Evolutionary conservation across 2,113 vertebrate species (phyloP), one percentile per base, ranked within the genome.

Genomic region (Anguilla rostrata): DNA sequence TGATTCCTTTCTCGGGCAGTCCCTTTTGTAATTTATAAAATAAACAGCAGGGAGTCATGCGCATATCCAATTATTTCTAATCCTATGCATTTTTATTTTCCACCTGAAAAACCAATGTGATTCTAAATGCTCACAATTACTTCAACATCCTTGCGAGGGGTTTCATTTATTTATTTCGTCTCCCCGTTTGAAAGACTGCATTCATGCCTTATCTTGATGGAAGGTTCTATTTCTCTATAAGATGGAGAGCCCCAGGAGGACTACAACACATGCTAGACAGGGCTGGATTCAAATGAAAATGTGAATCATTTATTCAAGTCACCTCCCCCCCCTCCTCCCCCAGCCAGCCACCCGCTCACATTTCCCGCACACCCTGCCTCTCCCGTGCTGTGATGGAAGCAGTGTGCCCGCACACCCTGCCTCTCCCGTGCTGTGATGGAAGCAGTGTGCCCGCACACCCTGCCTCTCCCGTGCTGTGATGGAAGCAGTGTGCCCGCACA

Each of bases 241-340:
- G 71, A 75, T 34, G 11, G 20, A 66, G 60, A 75, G 9, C n/a
- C 9, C 71, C 26, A 12, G 26, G 26, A 75, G 71, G 71, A 26
- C 26, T 29, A 75, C n/a, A 34, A n/a, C 71, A 29, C 71, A 29
- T 34, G 9, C 71, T 7, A 14, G n/a, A 5, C 26, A n/a, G 57
- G 22, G 26, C 6, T 22, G n/a, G 49, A 57, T 80, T 12, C n/a
- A 57, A 85, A 57, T 79, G 26, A 79, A 66, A 85, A 15, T 80
- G 46, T 78, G n/a, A 84, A 49, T 79, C 29, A 57, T 85, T 57
- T 57, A 22, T 57, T 85, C 29, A 85, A 18, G 75, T 85, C 41
- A 29, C 39, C n/a, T 29, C 5, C 2, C 41, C 40, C 22, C 4
- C 63, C 8, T 4, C 43, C 4, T 4, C 43, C 4, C 43, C 43